Percentiles rank a stretch among this genome's conserved stretches.
Conservation (phyloP, 2,797 vertebrate genomes). For the Microhierax caerulescens region DNA sequence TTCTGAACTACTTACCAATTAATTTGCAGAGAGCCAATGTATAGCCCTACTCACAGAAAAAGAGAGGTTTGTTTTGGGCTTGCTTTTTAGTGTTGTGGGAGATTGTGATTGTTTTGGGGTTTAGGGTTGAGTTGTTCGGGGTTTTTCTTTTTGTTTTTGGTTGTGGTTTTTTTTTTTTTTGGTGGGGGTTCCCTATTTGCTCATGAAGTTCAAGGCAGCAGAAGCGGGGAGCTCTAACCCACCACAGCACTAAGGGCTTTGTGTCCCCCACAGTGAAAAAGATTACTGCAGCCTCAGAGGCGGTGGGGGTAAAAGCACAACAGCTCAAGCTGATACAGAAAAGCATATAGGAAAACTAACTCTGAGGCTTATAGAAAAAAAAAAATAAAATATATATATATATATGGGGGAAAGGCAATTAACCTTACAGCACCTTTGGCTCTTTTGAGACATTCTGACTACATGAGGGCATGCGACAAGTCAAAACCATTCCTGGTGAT, state of each 20-base stretch:
- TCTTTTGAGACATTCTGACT: not conserved
- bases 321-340: not conserved
- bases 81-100: not conserved
- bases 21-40: rapidly evolving
- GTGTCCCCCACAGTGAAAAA: not conserved
- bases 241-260: not conserved
- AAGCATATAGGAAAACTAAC: not conserved
- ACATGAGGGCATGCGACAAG: not conserved
- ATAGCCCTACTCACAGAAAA: not conserved
- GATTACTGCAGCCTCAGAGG: not conserved
- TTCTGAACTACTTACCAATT: not conserved
- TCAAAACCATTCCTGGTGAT: not conserved
- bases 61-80: rapidly evolving
- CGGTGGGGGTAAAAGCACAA: not conserved
- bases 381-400: no score
- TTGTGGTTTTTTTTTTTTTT: not conserved
- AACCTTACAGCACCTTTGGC: not conserved
- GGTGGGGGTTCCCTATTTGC: not conserved
- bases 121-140: not conserved
- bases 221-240: not conserved
- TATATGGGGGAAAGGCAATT: not conserved
- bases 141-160: no score
- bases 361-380: not conserved
- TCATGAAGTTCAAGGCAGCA: not conserved
- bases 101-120: not conserved